Percentiles rank a stretch among this genome's conserved stretches.
phyloP scores from a whole-genome alignment of 2,113 vertebrate genomes.

The Bagarius yarrelli region DNA sequence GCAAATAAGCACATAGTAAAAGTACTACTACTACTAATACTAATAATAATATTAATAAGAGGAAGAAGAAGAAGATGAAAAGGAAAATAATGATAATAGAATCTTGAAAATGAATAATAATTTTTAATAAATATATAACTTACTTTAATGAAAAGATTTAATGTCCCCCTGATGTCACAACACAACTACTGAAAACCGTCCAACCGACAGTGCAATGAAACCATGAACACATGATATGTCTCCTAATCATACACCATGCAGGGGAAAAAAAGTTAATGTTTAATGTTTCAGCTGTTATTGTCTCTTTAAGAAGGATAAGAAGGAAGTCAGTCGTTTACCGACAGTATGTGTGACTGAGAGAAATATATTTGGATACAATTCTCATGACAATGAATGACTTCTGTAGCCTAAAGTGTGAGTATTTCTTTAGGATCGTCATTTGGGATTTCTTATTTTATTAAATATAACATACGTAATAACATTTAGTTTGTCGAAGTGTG shows the following conservation, averaged over 20 bases:
- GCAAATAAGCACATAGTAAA: background rate
- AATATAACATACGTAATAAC: background rate
- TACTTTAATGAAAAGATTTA: background rate
- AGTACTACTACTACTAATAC: background rate
- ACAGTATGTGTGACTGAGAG: too few relatives aligned
- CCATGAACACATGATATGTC: conserved; percentile 8
- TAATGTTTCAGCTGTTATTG: conserved; percentile 25
- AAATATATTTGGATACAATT: background rate
- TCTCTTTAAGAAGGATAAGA: background rate
- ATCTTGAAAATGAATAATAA: background rate
- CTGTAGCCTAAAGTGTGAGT: too few relatives aligned
- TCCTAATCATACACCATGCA: background rate
- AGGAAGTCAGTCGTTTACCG: background rate
- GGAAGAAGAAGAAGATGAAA: background rate
- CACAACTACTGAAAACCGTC: background rate
- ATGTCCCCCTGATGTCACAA: conserved; percentile 4
- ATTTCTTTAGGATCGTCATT: background rate
- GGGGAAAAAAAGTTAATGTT: conserved; percentile 25
- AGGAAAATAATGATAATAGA: background rate
- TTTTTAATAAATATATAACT: too few relatives aligned
- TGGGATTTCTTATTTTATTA: background rate
- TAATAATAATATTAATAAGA: background rate
- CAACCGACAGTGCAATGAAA: conserved; percentile 9
- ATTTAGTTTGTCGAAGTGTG: background rate
- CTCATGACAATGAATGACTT: background rate